Base-by-base conservation (phyloP, 1,140 invertebrate species). In the Drosophila navojoa region DNA sequence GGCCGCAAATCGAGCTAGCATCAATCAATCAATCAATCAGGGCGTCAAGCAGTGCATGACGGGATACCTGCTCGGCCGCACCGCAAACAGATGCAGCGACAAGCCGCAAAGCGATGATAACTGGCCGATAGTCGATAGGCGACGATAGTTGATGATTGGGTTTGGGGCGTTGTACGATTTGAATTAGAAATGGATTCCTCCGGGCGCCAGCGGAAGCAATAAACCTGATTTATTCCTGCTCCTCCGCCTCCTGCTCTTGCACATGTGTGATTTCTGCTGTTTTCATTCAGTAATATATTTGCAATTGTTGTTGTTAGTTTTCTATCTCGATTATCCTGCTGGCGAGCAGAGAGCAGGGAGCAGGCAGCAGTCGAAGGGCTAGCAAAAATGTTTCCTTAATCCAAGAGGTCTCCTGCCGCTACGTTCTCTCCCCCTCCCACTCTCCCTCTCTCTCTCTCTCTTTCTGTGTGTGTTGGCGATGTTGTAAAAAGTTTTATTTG, bases 401-500 rank as follows among this genome's bases (percentile, higher is more conserved):
- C 72, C 76, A 49, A 74, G 55, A 55, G 70, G 55, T 70, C 64
- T 69, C 58, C 60, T 71, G 61, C 60, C 66, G 4, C 32, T 3
- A 1, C 16, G 25, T 11, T 9, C 10, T 7, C 15, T 49, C n/a
- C 38, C 4, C n/a, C 25, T 38, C 13, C 27, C 6, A n/a, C 7
- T 35, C 11, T 19, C 7, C 40, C 27, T 45, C 16, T 19, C 5
- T 29, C 16, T 50, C 15, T 22, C 10, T 42, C 49, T 63, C 16
- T 19, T 4, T 50, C n/a, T 59, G 4, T 44, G 50, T 61, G 25
- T 49, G 54, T 42, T 70, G 57, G 66, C 45, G 22, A 76, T 72
- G 76, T 79, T 78, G 76, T 79, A 79, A 69, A 79, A 79, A 79
- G 68, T 79, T 79, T 79, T 79, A 79, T 79, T 79, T 79, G 76